phyloP scores from a whole-genome alignment of 2,797 vertebrate genomes.

The Halcyon leucocephala region DNA sequence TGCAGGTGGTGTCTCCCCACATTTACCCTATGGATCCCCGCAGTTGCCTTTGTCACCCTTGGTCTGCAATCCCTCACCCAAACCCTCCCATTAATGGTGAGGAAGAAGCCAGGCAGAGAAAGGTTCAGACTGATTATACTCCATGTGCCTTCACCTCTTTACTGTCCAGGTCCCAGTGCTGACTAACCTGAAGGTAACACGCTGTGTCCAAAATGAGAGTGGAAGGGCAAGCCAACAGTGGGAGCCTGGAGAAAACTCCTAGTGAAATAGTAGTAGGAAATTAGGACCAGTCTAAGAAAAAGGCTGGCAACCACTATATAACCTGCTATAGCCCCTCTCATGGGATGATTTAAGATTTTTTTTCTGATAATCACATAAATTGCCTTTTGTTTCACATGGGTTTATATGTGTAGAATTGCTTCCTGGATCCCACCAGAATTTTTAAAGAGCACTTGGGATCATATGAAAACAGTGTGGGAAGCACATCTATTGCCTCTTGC shows the following conservation, averaged over 20 bases:
- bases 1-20: neutral
- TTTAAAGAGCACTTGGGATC: neutral
- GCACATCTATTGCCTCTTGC: neutral
- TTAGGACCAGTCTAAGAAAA: neutral
- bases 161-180: neutral
- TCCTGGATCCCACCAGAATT: neutral
- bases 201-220: neutral
- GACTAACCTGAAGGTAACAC: neutral
- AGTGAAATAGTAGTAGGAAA: neutral
- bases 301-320: neutral
- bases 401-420: neutral
- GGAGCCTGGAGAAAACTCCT: neutral
- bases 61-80: neutral
- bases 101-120: neutral
- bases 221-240: neutral
- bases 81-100: neutral
- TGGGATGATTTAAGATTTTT: neutral
- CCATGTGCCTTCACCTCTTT: neutral
- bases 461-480: neutral
- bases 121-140: neutral
- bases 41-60: neutral
- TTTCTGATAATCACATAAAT: neutral
- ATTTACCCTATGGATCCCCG: neutral
- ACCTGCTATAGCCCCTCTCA: neutral
- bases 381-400: neutral